Percentiles rank a stretch among this genome's conserved stretches.
Conservation (phyloP, 2,888 invertebrate genomes). For the Monopis laevigella region DNA sequence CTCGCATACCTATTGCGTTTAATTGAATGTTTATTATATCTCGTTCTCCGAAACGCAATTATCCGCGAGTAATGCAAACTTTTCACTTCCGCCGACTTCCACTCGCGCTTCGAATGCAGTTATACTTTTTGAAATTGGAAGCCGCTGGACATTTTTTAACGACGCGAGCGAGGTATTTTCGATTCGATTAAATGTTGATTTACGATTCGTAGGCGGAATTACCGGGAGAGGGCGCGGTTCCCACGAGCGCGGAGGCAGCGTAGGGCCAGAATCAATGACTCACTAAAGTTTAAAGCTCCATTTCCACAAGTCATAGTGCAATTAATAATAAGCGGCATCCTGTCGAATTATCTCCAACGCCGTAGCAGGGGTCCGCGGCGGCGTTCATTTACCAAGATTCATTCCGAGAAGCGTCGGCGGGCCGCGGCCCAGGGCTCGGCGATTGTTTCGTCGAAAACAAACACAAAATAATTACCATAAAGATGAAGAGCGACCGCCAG, state of each 20-base stretch:
- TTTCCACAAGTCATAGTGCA: slow-evolving; percentile 69
- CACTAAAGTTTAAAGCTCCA: slow-evolving; percentile 59
- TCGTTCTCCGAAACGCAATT: slow-evolving; percentile 16
- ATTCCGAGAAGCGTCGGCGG: slow-evolving; percentile 61
- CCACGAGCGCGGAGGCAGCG: slow-evolving; percentile 46
- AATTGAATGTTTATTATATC: slow-evolving; percentile 55
- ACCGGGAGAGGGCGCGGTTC: slow-evolving; percentile 26
- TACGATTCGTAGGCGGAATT: background rate
- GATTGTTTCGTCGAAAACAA: slow-evolving; percentile 65
- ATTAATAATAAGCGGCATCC: slow-evolving; percentile 69
- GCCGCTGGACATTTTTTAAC: no score
- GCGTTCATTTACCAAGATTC: slow-evolving; percentile 66
- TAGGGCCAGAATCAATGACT: slow-evolving; percentile 53
- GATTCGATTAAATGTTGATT: slow-evolving; percentile 19
- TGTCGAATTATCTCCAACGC: slow-evolving; percentile 64
- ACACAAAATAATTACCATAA: slow-evolving; percentile 69
- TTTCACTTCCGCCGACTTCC: no score
- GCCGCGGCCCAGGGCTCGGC: slow-evolving; percentile 45
- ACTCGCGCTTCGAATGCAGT: no score
- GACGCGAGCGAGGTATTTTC: no score
- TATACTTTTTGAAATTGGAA: no score
- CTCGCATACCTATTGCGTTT: slow-evolving; percentile 27
- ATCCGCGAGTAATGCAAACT: no score
- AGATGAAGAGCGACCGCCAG: slow-evolving; percentile 66
- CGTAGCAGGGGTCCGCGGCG: slow-evolving; percentile 64